Evolutionary conservation across 2,113 vertebrate genomes (phyloP).

Genomic region (Tachycineta bicolor): DNA sequence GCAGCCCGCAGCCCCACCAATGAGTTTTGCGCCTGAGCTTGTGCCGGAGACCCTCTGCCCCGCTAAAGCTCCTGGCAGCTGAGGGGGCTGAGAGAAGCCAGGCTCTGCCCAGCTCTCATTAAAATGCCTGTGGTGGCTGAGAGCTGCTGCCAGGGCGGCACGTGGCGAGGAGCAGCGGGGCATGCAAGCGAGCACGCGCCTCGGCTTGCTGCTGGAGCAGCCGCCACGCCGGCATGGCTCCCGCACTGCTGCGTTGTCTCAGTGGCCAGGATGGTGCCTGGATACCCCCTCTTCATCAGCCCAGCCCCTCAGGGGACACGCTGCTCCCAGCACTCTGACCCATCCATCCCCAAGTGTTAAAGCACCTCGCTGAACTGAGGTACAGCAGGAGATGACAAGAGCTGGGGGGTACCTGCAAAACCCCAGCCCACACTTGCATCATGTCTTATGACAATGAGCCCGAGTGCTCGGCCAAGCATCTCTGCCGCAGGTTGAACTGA

Average conservation of each 20-base stretch:
- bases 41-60: not conserved
- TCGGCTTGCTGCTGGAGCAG: not conserved
- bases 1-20: not conserved
- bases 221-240: not conserved
- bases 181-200: not conserved
- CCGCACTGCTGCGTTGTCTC: not conserved
- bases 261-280: not conserved
- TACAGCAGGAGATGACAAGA: not conserved
- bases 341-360: not conserved
- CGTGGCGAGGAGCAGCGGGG: not conserved
- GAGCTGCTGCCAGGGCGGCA: slow-evolving; percentile 16
- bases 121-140: not conserved
- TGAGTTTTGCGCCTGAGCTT: not conserved
- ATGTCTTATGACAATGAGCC: not conserved
- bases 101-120: slow-evolving; percentile 20
- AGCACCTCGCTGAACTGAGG: not conserved
- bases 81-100: not conserved
- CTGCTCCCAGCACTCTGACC: not conserved
- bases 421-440: not conserved
- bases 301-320: fast-evolving
- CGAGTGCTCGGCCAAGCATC: fast-evolving
- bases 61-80: not conserved
- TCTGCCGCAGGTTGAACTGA: not conserved
- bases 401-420: not conserved
- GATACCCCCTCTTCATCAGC: not conserved